Evolutionary conservation across 2,888 invertebrate genomes (phyloP).

Genomic region (Serrognathus titanus): DNA sequence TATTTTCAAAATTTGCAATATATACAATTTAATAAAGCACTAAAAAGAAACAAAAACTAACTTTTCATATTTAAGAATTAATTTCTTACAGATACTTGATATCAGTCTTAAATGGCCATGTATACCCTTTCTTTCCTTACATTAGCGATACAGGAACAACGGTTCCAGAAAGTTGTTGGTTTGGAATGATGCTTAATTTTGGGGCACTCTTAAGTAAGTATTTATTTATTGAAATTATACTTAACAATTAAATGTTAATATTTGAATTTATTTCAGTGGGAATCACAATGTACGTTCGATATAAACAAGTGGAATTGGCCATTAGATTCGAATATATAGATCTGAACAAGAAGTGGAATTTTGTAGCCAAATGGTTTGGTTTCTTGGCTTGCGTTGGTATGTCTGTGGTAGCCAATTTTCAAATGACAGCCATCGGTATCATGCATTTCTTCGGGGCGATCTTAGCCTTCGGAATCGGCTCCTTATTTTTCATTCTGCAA

Average conservation of each 20-base stretch:
- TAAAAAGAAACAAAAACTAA: too few relatives aligned
- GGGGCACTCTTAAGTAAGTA: conserved; percentile 32
- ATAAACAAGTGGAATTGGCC: conserved; percentile 9
- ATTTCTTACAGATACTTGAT: conserved; percentile 33
- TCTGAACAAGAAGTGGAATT: conserved; percentile 13
- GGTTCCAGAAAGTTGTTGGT: conserved; percentile 72
- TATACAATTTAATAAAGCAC: too few relatives aligned
- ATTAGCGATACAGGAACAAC: conserved; percentile 69
- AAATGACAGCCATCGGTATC: conserved; percentile 18
- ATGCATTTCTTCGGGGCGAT: conserved; percentile 23
- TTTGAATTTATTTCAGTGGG: not conserved
- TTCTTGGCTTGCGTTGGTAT: conserved; percentile 20
- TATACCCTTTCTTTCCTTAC: conserved; percentile 56
- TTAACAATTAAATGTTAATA: too few relatives aligned
- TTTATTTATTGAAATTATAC: too few relatives aligned
- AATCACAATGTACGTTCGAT: conserved; percentile 8
- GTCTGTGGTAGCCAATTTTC: conserved; percentile 24
- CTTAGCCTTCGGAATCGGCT: conserved; percentile 20
- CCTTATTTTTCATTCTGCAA: conserved; percentile 19
- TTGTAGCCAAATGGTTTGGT: conserved; percentile 19
- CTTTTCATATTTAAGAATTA: not conserved
- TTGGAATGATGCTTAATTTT: conserved; percentile 67
- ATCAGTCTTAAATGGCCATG: too few relatives aligned
- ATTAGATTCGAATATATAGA: not conserved
- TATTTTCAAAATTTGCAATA: too few relatives aligned